These are phyloP conservation scores for Archivesica marissinica DNA, from an alignment of 1,140 invertebrate genomes.

Conservation along the genomic window DNA sequence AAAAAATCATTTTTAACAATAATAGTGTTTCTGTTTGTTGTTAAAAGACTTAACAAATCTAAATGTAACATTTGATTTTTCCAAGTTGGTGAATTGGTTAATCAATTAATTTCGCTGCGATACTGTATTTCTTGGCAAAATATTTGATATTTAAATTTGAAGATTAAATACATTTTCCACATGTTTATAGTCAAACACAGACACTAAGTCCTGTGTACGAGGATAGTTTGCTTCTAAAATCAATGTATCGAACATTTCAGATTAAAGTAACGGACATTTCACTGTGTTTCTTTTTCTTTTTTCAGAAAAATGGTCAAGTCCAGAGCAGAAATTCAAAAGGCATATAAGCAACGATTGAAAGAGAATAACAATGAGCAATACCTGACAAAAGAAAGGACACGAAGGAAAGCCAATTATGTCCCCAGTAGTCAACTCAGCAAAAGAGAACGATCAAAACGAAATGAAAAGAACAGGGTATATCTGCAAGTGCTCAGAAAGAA, in stretches of 20 bases:
- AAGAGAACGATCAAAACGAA: background rate
- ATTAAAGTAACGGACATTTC: constrained; percentile 39
- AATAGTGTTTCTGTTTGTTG: background rate
- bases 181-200: too few species aligned
- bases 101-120: background rate
- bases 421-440: background rate
- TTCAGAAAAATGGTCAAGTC: constrained; percentile 35
- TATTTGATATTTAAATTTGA: background rate
- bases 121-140: background rate
- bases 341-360: constrained; percentile 42
- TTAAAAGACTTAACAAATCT: background rate
- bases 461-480: constrained; percentile 17
- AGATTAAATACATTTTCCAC: background rate
- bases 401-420: constrained; percentile 16
- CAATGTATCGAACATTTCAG: background rate
- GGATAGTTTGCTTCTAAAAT: background rate
- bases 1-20: too few species aligned
- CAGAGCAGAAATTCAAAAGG: constrained; percentile 54
- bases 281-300: background rate
- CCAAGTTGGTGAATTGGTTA: background rate
- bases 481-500: constrained; percentile 6
- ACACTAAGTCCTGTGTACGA: background rate
- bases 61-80: too few species aligned
- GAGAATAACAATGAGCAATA: constrained; percentile 30
- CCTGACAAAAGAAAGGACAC: constrained; percentile 30